Conservation (phyloP, 1,140 invertebrate genomes). For the Diploscapter pachys region DNA sequence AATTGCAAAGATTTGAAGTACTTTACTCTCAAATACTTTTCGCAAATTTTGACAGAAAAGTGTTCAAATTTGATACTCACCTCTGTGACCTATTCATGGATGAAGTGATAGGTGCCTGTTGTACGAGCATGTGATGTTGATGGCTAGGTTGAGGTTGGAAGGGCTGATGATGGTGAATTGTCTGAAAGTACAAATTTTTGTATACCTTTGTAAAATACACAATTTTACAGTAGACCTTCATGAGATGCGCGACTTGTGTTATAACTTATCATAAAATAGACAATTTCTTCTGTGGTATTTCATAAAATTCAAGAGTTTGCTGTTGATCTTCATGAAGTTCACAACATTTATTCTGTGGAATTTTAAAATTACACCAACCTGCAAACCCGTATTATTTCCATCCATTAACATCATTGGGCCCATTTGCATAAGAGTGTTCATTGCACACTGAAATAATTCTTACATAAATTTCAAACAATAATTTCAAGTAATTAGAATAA, state of each 20-base stretch:
- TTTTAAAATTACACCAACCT: no score
- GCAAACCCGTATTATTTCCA: neutral
- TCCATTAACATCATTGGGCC: slow-evolving; percentile 23
- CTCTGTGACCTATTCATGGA: slow-evolving; percentile 36
- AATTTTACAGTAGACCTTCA: no score
- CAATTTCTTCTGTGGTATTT: no score
- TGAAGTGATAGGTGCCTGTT: slow-evolving; percentile 16
- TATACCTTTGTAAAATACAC: no score
- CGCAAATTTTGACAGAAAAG: neutral
- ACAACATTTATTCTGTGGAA: no score
- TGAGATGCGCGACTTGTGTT: no score
- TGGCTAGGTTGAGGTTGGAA: slow-evolving; percentile 19
- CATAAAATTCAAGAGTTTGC: no score
- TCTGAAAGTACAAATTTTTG: neutral
- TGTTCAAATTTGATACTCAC: neutral
- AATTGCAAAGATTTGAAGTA: neutral
- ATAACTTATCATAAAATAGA: no score
- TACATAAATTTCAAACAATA: no score
- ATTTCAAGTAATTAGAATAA: no score
- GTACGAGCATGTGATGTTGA: neutral
- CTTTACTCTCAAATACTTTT: neutral
- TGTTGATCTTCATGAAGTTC: no score
- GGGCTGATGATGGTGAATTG: slow-evolving; percentile 18
- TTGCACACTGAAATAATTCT: slow-evolving; percentile 8
- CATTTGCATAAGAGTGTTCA: slow-evolving; percentile 27